Conservation (phyloP, 2,888 invertebrate species). For the Trachelus stipa region DNA sequence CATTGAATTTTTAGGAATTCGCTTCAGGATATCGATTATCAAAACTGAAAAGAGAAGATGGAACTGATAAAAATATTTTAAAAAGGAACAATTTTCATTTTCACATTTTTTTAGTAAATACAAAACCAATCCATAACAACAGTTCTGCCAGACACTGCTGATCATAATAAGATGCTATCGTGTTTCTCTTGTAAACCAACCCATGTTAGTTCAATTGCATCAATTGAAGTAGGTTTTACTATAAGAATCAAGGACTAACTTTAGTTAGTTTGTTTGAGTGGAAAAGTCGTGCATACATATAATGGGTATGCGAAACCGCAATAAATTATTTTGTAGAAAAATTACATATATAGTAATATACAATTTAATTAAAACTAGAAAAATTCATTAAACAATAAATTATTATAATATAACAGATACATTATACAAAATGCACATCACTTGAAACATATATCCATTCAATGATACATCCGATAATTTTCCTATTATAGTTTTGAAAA, state of each 20-base stretch:
- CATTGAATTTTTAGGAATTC: conserved; percentile 14
- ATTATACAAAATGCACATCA: neutral
- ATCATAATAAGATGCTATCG: neutral
- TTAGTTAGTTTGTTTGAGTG: neutral
- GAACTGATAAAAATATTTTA: neutral
- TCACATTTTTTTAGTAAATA: neutral
- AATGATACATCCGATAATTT: neutral
- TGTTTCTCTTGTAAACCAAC: neutral
- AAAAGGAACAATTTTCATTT: neutral
- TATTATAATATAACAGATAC: neutral
- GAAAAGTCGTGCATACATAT: neutral
- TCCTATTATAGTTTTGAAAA: neutral
- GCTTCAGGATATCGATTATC: conserved; percentile 22
- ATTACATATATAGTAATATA: neutral
- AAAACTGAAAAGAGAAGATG: conserved; percentile 9
- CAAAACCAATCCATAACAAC: neutral
- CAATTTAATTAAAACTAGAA: neutral
- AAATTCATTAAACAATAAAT: neutral
- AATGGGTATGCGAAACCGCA: neutral
- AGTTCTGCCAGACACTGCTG: neutral
- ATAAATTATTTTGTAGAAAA: neutral
- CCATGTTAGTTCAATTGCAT: too few species aligned
- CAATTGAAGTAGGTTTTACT: too few species aligned
- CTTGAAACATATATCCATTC: neutral
- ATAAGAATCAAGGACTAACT: too few species aligned